Evolutionary conservation across 1,140 invertebrate species (phyloP).

Genomic region (Oscheius sp.): DNA sequence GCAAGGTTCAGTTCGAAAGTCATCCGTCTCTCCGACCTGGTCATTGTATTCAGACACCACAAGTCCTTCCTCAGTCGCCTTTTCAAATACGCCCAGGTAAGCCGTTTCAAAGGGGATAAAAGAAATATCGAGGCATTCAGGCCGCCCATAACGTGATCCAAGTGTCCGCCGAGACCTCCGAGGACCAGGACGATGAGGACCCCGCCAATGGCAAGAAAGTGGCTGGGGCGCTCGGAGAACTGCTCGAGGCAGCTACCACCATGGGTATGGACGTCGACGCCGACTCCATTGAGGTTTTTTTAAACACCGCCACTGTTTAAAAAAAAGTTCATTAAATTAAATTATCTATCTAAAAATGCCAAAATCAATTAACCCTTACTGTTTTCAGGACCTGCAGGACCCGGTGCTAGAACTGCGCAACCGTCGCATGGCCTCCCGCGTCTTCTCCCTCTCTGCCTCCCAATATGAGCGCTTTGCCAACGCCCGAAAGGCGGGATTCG

Average conservation of each 20-base stretch:
- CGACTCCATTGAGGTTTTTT: background rate
- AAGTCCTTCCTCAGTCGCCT: background rate
- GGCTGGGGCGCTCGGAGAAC: background rate
- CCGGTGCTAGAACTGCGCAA: background rate
- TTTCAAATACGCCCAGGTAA: slow-evolving; percentile 1
- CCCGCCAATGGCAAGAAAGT: background rate
- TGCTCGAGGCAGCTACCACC: background rate
- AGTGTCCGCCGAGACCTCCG: background rate
- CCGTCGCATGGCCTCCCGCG: background rate
- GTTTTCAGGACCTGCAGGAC: too few species aligned
- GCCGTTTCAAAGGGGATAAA: background rate
- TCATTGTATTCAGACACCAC: background rate
- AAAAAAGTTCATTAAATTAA: too few species aligned
- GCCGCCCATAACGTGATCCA: background rate
- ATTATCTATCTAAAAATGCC: too few species aligned
- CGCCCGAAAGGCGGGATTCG: background rate
- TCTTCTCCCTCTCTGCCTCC: background rate
- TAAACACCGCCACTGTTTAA: too few species aligned
- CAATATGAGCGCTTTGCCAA: background rate
- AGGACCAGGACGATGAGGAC: background rate
- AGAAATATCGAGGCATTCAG: background rate
- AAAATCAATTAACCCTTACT: too few species aligned
- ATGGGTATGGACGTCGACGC: background rate
- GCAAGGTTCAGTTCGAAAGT: background rate
- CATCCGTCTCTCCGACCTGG: background rate